A percentile compares a stretch with the other conserved stretches of the same genome.
Evolutionary conservation across 2,797 vertebrate genomes (phyloP).

Genomic region (Tympanoctomys barrerae): DNA sequence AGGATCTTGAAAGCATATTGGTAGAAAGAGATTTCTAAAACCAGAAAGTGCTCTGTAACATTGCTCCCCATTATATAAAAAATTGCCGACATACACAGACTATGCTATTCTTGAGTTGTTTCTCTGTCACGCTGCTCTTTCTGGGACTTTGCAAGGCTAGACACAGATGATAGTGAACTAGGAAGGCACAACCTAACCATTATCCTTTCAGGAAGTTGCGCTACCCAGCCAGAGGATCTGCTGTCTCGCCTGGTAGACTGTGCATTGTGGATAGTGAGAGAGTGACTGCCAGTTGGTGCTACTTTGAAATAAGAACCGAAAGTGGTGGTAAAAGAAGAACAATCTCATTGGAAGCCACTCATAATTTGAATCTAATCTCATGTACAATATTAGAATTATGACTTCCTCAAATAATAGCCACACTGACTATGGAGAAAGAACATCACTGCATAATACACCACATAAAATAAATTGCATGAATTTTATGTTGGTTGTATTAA

Average conservation of each 20-base stretch:
- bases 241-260: constrained; percentile 68
- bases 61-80: background rate
- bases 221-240: constrained; percentile 55
- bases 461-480: background rate
- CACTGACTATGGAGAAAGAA: constrained; percentile 22
- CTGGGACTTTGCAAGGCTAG: background rate
- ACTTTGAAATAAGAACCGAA: constrained; percentile 44
- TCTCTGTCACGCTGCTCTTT: background rate
- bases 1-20: background rate
- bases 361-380: constrained; percentile 70
- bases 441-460: background rate
- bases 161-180: background rate
- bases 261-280: background rate
- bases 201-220: constrained; percentile 64
- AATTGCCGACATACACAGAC: background rate
- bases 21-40: constrained; percentile 1
- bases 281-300: constrained; percentile 65
- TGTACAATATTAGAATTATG: background rate
- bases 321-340: constrained; percentile 44
- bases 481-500: constrained; percentile 56
- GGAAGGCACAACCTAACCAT: constrained; percentile 64
- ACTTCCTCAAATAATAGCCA: constrained; percentile 58
- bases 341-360: constrained; percentile 3
- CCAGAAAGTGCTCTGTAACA: background rate
- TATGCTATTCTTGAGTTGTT: background rate